Base-by-base conservation (phyloP, 2,797 vertebrate genomes). In the Hemitrygon akajei region DNA sequence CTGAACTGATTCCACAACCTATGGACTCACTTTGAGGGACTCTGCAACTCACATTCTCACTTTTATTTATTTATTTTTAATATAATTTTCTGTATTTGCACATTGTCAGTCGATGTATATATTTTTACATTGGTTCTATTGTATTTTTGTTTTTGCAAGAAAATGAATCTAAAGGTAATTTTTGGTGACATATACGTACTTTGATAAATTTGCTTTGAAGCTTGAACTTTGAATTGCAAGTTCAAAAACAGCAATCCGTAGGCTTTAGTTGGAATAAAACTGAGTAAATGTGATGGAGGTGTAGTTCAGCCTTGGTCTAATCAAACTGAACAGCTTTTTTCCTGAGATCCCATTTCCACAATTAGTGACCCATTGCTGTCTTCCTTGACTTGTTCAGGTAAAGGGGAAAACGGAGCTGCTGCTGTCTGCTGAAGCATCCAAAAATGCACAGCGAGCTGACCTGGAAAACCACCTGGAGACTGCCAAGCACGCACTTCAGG, bases 381-480 rank as follows among this genome's bases (percentile, higher is more conserved):
- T 34, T 16, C n/a, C 5, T 5, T 86, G 10, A 60, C 75, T 94
- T 75, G 96, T 95, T 93, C 95, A 99, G 99, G 96, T 99, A 94
- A 99, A 99, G 96, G 98, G 98, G 93, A 99, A 99, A 96, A 99
- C 98, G 2, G 99, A 99, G 96, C 96, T 99, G 96, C 94, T 99
- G 47, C 96, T 99, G 22, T 98, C 98, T 94, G 97, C 98, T 79
- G 99, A 99, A 96, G 99, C 99, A 56, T 97, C 98, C 6, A 99
- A 98, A 97, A 97, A 97, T 94, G 97, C 98, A 86, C 98, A 98
- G 95, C 98, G 98, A 96, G 98, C 98, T 0, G 98, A 99, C 95
- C 97, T 99, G 94, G 98, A 99, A 95, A 99, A 98, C 96, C 98
- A 97, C 95, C 96, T 99, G 95, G 98, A 99, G 95, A 98, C 98